phyloP scores from a whole-genome alignment of 2,797 vertebrate genomes.

The Champsocephalus esox region DNA sequence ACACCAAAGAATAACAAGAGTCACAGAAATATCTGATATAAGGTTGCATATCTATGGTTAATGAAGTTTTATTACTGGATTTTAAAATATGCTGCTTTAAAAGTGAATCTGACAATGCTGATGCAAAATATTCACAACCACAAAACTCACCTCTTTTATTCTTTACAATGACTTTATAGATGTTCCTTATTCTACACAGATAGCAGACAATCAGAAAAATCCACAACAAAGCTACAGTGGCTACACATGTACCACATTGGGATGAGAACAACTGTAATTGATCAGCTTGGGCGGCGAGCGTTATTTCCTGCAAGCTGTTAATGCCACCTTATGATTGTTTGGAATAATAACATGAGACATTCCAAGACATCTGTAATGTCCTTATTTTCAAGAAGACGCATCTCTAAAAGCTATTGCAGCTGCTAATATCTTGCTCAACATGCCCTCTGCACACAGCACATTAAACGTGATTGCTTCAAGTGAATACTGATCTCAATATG shows the following conservation, averaged over 20 bases:
- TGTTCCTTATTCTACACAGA: background rate
- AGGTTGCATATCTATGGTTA: background rate
- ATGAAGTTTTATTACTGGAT: background rate
- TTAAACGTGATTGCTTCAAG: no score
- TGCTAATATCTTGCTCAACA: no score
- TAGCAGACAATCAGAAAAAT: background rate
- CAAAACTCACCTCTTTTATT: conserved; percentile 1
- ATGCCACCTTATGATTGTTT: background rate
- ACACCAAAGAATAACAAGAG: background rate
- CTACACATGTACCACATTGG: background rate
- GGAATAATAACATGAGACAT: background rate
- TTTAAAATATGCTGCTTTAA: no score
- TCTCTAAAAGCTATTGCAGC: no score
- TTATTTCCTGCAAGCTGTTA: background rate
- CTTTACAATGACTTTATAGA: background rate
- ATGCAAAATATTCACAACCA: background rate
- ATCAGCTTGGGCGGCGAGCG: background rate
- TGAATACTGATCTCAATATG: no score
- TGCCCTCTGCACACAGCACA: no score
- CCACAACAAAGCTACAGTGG: background rate
- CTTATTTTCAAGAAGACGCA: no score
- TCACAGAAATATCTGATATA: background rate
- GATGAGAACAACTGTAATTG: background rate
- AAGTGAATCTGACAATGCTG: background rate
- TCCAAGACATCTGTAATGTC: background rate